phyloP scores from a whole-genome alignment of 2,888 invertebrate genomes.

The Gerris lacustris region DNA sequence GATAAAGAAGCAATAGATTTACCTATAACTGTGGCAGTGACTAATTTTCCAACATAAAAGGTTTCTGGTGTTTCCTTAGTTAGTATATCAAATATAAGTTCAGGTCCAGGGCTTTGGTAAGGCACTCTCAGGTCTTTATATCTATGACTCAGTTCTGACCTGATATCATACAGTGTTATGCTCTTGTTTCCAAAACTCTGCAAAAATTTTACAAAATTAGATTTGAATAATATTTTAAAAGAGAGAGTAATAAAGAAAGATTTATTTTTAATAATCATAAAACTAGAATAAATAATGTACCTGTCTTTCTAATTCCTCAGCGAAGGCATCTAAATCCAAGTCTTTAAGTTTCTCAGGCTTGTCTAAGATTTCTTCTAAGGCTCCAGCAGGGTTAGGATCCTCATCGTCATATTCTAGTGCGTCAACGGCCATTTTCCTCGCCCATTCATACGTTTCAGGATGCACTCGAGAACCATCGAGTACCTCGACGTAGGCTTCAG shows the following conservation, averaged over 20 bases:
- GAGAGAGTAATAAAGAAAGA: no score
- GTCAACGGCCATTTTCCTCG: conserved; percentile 98
- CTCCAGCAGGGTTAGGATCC: conserved; percentile 90
- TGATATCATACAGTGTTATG: conserved; percentile 91
- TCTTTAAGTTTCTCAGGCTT: conserved; percentile 89
- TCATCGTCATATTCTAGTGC: conserved; percentile 97
- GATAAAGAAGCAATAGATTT: not conserved
- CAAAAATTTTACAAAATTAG: conserved; percentile 20
- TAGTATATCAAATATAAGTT: conserved; percentile 85
- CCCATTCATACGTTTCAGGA: conserved; percentile 99
- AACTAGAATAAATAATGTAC: no score
- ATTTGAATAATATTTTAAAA: no score
- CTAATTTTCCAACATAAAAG: conserved; percentile 78
- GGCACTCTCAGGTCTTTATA: conserved; percentile 78
- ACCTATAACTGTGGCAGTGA: conserved; percentile 59
- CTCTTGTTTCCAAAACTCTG: conserved; percentile 76
- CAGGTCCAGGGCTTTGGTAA: conserved; percentile 65
- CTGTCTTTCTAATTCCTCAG: conserved; percentile 72
- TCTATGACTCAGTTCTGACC: conserved; percentile 85
- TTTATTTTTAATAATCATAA: no score
- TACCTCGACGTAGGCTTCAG: conserved; percentile 89
- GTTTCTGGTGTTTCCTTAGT: conserved; percentile 93
- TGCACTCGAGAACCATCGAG: conserved; percentile 95
- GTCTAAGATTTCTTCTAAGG: conserved; percentile 92
- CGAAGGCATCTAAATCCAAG: conserved; percentile 94